A percentile compares a stretch with the other conserved stretches of the same genome.
Evolutionary conservation across 2,797 vertebrate genomes (phyloP).

Genomic region (Coregonus suidteri): DNA sequence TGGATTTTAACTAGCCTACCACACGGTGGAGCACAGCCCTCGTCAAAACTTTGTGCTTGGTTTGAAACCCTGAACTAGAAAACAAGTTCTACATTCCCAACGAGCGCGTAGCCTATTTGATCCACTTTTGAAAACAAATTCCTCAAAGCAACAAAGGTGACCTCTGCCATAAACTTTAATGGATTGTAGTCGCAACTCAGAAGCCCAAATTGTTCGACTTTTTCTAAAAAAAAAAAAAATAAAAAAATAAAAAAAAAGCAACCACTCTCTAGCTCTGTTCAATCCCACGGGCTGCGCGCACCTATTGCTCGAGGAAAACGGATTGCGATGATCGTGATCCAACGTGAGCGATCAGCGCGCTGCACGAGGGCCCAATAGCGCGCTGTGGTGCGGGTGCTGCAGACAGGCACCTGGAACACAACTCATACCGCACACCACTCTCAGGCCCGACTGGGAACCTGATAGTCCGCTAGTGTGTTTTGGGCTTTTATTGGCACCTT

Average conservation of each 20-base stretch:
- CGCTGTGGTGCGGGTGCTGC: slow-evolving; percentile 68
- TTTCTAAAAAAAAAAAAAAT: slow-evolving; percentile 31
- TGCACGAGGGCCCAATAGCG: slow-evolving; percentile 68
- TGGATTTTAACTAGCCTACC: slow-evolving; percentile 33
- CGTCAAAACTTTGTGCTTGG: slow-evolving; percentile 47
- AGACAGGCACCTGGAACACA: slow-evolving; percentile 55
- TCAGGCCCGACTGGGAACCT: slow-evolving; percentile 77
- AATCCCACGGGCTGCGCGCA: not conserved
- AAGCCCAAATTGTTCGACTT: slow-evolving; percentile 4
- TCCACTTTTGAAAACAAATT: not conserved
- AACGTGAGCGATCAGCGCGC: slow-evolving; percentile 74
- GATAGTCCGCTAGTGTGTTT: slow-evolving; percentile 73
- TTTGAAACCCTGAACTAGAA: slow-evolving; percentile 35
- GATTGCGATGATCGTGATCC: slow-evolving; percentile 73
- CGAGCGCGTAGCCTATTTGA: too few species aligned
- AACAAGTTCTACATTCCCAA: slow-evolving; percentile 50
- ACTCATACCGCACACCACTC: slow-evolving; percentile 55
- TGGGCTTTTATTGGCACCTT: slow-evolving; percentile 77
- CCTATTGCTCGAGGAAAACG: slow-evolving; percentile 44
- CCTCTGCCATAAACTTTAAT: slow-evolving; percentile 10
- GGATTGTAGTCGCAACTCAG: not conserved
- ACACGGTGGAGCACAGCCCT: slow-evolving; percentile 69
- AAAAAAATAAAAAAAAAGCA: too few species aligned
- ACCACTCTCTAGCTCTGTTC: not conserved
- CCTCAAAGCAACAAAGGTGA: slow-evolving; percentile 46